Evolutionary conservation across 2,113 vertebrate species (phyloP).

Genomic region (Menura novaehollandiae): DNA sequence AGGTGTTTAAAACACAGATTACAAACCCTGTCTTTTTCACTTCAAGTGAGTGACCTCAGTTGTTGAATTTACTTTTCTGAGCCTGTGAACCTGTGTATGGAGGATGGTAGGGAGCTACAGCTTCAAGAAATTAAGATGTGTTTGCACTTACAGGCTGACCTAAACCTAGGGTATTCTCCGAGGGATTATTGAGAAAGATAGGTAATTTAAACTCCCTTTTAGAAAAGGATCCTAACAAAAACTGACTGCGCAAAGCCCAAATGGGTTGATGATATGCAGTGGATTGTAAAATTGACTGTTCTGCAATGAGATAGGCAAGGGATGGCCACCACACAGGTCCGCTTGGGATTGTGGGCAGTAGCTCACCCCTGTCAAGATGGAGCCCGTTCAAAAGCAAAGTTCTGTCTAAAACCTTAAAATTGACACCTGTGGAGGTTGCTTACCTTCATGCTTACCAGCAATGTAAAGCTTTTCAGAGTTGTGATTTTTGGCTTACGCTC

Average conservation of each 20-base stretch:
- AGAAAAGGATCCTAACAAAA: neutral
- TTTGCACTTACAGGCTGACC: neutral
- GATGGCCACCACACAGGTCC: neutral
- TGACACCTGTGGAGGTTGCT: neutral
- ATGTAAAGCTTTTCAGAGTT: neutral
- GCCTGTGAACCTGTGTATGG: neutral
- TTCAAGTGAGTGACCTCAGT: neutral
- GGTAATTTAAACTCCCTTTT: neutral
- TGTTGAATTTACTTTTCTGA: neutral
- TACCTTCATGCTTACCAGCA: neutral
- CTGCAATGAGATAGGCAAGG: neutral
- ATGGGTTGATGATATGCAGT: rapidly evolving
- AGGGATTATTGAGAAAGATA: neutral
- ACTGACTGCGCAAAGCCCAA: neutral
- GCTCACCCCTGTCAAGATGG: neutral
- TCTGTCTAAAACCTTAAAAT: neutral
- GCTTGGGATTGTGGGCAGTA: neutral
- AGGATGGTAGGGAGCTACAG: neutral
- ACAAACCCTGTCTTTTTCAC: neutral
- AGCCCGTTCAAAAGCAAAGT: neutral
- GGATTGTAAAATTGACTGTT: neutral
- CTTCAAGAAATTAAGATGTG: neutral
- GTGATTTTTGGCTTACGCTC: neutral
- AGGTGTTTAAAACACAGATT: neutral
- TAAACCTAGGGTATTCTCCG: neutral